These are phyloP conservation scores for Petaurus breviceps DNA, from an alignment of 2,113 vertebrate species.

Conservation along the genomic window DNA sequence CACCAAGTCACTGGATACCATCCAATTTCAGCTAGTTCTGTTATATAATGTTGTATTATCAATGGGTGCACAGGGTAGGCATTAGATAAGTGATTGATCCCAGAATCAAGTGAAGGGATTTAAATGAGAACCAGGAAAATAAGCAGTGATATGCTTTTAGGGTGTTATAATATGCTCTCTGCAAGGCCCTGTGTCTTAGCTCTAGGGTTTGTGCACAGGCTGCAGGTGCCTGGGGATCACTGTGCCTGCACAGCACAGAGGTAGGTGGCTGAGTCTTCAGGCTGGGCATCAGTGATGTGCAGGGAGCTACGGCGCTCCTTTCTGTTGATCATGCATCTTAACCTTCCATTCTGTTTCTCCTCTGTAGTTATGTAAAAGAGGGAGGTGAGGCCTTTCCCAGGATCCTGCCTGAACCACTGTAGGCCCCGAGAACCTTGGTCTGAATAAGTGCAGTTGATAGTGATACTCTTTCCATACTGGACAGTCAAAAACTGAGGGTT, in stretches of 20 bases:
- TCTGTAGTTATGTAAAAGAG: background rate
- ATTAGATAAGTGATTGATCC: background rate
- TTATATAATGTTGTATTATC: no score
- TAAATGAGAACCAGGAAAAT: background rate
- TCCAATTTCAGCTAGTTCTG: no score
- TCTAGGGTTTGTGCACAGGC: background rate
- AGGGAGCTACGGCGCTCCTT: background rate
- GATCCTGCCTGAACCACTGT: slow-evolving; percentile 51
- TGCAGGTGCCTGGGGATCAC: background rate
- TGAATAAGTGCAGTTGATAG: slow-evolving; percentile 42
- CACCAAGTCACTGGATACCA: no score
- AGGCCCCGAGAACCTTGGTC: rapidly evolving
- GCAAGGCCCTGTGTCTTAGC: background rate
- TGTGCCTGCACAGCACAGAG: background rate
- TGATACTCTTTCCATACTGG: slow-evolving; percentile 1
- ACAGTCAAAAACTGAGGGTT: background rate
- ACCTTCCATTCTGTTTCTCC: background rate
- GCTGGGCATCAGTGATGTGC: background rate
- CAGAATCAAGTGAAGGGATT: background rate
- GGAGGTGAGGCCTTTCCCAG: background rate
- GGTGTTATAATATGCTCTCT: rapidly evolving
- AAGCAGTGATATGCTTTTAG: background rate
- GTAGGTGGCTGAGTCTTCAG: slow-evolving; percentile 36
- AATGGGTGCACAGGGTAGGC: background rate
- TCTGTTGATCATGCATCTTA: background rate